These are phyloP conservation scores for Hemiprocne comata DNA, from an alignment of 2,113 vertebrate genomes.

Conservation along the genomic window DNA sequence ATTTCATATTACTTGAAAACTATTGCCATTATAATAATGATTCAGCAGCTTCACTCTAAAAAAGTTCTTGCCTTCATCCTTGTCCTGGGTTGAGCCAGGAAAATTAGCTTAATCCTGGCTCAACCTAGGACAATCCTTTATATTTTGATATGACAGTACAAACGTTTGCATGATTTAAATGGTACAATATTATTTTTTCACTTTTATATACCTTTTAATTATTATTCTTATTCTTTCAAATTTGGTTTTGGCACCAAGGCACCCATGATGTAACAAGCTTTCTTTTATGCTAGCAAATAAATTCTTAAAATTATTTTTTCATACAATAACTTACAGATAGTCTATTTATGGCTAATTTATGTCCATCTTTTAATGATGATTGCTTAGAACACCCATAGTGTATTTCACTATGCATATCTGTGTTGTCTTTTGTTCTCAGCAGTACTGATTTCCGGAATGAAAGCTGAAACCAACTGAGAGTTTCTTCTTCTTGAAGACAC, in stretches of 20 bases:
- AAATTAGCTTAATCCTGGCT: no score
- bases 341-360: not conserved
- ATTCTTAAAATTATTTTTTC: not conserved
- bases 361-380: not conserved
- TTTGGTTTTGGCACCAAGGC: not conserved
- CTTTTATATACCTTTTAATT: not conserved
- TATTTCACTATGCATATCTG: not conserved
- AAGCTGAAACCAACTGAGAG: not conserved
- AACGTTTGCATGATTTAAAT: not conserved
- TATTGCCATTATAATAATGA: not conserved
- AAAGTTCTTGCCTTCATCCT: not conserved
- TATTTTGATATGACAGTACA: not conserved
- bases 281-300: not conserved
- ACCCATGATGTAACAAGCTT: not conserved
- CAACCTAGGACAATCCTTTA: no score
- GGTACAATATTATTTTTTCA: not conserved
- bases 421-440: not conserved
- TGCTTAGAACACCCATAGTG: fast-evolving
- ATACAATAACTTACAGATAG: not conserved
- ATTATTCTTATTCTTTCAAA: not conserved
- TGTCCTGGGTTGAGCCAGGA: no score
- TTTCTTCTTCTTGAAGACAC: not conserved
- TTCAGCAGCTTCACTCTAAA: not conserved
- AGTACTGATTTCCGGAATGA: not conserved
- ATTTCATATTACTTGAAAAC: not conserved